Evolutionary conservation across 2,797 vertebrate genomes (phyloP).

Genomic region (Glyptemys insculpta): DNA sequence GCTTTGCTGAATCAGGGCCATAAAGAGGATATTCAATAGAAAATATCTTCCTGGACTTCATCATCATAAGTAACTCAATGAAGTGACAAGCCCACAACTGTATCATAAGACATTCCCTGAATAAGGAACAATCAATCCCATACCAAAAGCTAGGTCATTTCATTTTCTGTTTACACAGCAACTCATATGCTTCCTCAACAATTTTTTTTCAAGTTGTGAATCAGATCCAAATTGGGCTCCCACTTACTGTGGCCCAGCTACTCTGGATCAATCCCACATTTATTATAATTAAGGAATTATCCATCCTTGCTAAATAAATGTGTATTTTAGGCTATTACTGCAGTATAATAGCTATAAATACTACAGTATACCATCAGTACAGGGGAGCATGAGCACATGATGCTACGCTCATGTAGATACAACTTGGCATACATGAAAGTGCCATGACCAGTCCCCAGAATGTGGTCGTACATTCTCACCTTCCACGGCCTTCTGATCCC

Average conservation of each 20-base stretch:
- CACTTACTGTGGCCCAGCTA: neutral
- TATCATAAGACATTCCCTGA: constrained; percentile 1
- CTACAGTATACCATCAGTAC: too few relatives aligned
- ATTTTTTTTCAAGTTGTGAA: neutral
- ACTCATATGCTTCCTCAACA: neutral
- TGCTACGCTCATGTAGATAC: too few relatives aligned
- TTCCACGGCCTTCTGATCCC: constrained; percentile 98
- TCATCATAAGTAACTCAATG: neutral
- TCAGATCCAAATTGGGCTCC: neutral
- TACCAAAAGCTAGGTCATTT: neutral
- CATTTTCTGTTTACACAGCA: constrained; percentile 6
- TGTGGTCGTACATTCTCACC: constrained; percentile 80
- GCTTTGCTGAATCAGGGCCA: neutral
- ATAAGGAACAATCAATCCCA: neutral
- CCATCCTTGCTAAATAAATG: neutral
- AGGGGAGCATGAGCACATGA: too few relatives aligned
- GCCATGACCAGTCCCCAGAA: neutral
- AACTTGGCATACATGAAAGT: neutral
- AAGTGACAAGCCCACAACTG: neutral
- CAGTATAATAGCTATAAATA: too few relatives aligned
- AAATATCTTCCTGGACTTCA: neutral
- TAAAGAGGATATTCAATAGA: neutral
- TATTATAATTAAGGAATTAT: too few relatives aligned
- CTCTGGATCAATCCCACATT: neutral
- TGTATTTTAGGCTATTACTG: too few relatives aligned